Evolutionary conservation across 2,113 vertebrate genomes (phyloP).

Genomic region (Panurus biarmicus): DNA sequence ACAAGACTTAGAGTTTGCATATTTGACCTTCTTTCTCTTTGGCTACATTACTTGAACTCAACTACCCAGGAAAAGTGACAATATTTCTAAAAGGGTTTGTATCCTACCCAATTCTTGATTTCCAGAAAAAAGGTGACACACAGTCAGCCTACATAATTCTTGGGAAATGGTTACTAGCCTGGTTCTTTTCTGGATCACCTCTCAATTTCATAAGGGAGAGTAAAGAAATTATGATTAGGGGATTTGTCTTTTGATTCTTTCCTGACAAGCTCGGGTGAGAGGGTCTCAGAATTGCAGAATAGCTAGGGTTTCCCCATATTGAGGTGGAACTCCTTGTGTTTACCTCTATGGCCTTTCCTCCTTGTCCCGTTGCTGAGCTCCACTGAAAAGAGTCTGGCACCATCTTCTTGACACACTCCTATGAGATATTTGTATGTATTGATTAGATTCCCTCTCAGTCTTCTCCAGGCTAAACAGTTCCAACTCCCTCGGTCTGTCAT

Average conservation of each 20-base stretch:
- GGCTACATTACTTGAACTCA: not conserved
- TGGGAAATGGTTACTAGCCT: not conserved
- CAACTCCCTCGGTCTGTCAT: not conserved
- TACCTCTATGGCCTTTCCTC: not conserved
- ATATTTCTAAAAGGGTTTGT: not conserved
- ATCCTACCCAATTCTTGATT: not conserved
- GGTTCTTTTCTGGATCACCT: not conserved
- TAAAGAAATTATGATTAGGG: not conserved
- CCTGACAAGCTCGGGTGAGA: not conserved
- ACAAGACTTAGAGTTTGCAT: not conserved
- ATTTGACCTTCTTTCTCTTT: not conserved
- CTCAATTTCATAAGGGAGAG: not conserved
- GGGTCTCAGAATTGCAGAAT: not conserved
- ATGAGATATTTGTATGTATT: not conserved
- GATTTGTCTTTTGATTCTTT: not conserved
- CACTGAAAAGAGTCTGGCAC: not conserved
- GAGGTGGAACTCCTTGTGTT: not conserved
- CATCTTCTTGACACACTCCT: not conserved
- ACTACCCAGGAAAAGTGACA: not conserved
- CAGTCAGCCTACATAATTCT: not conserved
- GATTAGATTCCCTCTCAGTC: not conserved
- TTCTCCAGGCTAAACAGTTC: not conserved
- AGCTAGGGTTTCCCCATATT: not conserved
- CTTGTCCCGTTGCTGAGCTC: not conserved
- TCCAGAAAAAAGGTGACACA: not conserved